Evolutionary conservation across 53 echinoderm and acorn worm genomes (phyloP), one percentile per base, ranked within the genome.

Genomic region (Zoroaster sp.): DNA sequence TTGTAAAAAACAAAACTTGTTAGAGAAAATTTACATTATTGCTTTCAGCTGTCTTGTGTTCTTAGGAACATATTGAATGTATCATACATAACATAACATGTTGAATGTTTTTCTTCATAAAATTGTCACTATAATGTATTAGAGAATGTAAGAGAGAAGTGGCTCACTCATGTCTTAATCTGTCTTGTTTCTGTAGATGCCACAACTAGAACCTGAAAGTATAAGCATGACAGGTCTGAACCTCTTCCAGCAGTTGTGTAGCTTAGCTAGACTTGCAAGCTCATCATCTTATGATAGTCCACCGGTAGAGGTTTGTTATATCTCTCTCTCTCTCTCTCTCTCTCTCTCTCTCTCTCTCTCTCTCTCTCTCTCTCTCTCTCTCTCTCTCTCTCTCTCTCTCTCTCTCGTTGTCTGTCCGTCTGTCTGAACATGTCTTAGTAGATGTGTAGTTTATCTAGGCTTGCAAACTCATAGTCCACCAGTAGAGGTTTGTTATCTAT

Each of bases 141-240:
- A n/a, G n/a, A n/a, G n/a, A n/a, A n/a, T n/a, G n/a, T n/a, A n/a
- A n/a, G n/a, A n/a, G n/a, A n/a, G n/a, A n/a, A 51, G 51, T 51
- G 51, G 51, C 8, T 15, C 17, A 51, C n/a, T 1, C 20, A 53
- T 41, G 23, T 21, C 2, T 74, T 20, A 46, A 66, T 59, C 18
- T 69, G 6, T 35, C 7, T 23, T 68, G 44, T 49, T 66, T 47
- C 78, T 68, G 23, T 73, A 95, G 96, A 95, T 95, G 96, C 96
- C 96, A 4, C 91, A 93, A 55, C 71, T 95, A 38, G 91, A 95
- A 37, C 93, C 96, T 63, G 93, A 95, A 53, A 93, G 89, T 40
- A 95, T 95, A 54, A 95, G 93, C 65, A 95, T 95, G 96, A 95
- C 96, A 35, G 93, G 96, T 54, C 67, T 95, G 21, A 95, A 95